Base-by-base conservation (phyloP, 2,888 invertebrate species). In the Melanostoma scalare region DNA sequence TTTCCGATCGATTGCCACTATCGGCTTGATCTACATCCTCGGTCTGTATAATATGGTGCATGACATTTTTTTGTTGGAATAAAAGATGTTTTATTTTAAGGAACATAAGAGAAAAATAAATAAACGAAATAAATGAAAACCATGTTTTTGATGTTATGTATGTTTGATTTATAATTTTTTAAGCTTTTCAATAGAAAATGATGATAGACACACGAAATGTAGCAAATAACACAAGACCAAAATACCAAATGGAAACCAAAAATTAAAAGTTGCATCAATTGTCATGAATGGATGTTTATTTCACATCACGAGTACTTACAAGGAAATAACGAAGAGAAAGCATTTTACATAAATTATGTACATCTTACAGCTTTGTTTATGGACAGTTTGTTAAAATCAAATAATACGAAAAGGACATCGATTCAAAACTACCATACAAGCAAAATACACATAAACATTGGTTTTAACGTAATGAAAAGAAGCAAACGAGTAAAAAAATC, bases 11-110 rank as follows among this genome's bases (percentile, higher is more conserved):
- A 87, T 89, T 89, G 87, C 90, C 90, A 88, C 91, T 91, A 86
- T 91, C 91, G 81, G 89, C 88, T 85, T 89, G 89, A 87, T 91
- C 91, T 82, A 86, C 87, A 86, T 91, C 91, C 87, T 91, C 91
- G 87, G 88, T 90, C 91, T 91, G 86, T 65, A 60, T 85, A 48
- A 69, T 10, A 58, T 38, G 35, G 56, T 75, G 10, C 40, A 67
- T 75, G 53, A 52, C 38, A 65, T 42, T 38, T 61, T 58, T 75
- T 68, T 46, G 42, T 40, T 63, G 36, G 44, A 36, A 46, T 74
- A 63, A 67, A 55, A 68, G 46, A 58, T 68, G 58, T 77, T 74
- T 80, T 74, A 56, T 61, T 56, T 71, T 50, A 30, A 72, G 58
- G 4, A 81, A 81, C 53, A 80, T 69, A 82, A 78, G 67, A 77